Evolutionary conservation across 2,888 invertebrate genomes (phyloP).

Genomic region (Athripsodes cinereus): DNA sequence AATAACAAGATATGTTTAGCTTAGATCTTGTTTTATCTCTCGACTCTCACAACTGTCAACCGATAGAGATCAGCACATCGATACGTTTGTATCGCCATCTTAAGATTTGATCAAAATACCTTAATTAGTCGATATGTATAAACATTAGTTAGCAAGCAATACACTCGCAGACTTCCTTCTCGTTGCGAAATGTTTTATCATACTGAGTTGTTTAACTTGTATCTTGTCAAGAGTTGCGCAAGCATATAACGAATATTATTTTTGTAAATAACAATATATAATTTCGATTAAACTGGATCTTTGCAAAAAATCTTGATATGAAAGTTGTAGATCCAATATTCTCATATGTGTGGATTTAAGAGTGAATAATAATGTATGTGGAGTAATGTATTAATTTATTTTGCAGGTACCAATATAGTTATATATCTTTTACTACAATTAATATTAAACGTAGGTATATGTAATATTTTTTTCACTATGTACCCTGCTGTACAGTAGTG

Average conservation of each 20-base stretch:
- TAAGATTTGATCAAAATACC: background rate
- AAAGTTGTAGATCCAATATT: background rate
- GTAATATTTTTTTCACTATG: too few relatives aligned
- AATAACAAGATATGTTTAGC: too few relatives aligned
- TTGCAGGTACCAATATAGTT: too few relatives aligned
- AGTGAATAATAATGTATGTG: too few relatives aligned
- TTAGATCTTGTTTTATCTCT: too few relatives aligned
- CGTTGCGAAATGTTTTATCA: background rate
- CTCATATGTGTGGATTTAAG: too few relatives aligned
- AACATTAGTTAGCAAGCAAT: background rate
- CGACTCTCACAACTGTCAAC: too few relatives aligned
- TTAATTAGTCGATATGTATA: background rate
- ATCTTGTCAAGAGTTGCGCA: background rate
- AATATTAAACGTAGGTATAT: too few relatives aligned
- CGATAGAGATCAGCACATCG: too few relatives aligned
- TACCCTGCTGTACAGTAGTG: too few relatives aligned
- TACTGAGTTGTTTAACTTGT: background rate
- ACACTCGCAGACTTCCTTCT: background rate
- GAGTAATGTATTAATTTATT: too few relatives aligned
- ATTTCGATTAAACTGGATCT: background rate
- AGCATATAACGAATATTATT: background rate
- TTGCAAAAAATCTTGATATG: background rate
- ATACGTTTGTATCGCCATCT: background rate
- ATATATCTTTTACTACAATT: too few relatives aligned
- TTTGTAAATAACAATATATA: background rate